Evolutionary conservation across 2,113 vertebrate genomes (phyloP), one percentile per base, ranked within the genome.

Genomic region (Thamnaconus septentrionalis): DNA sequence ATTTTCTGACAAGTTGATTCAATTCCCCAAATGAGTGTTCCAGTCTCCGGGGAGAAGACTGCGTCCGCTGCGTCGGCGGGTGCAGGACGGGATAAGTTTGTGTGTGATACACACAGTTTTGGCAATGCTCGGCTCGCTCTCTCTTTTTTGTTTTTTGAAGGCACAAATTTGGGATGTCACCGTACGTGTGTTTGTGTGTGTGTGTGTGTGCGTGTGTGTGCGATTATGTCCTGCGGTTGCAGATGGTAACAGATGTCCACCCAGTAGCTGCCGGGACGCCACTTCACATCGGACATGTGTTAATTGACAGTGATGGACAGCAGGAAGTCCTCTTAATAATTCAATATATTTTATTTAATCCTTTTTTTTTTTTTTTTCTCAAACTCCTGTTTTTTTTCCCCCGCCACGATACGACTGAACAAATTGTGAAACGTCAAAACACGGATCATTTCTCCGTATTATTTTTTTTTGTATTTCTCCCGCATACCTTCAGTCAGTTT

Each of bases 261-360:
- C 71, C 85, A 81, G 84, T 87, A 79, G 77, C 86, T 87, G 81
- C 73, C 85, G 83, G 84, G 83, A 86, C 81, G 64, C 71, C 81
- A 76, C 81, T 87, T 90, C 87, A 88, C 86, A 84, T 79, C 78
- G 79, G 85, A 84, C 87, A 88, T 76, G 81, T 83, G 86, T 89
- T 89, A 89, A 90, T 80, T 91, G 90, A 92, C 90, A 91, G 82
- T 90, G 91, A 92, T 85, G 87, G 91, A 91, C 91, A 90, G 85
- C 89, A 87, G 90, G 89, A 85, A 88, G 88, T 86, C 84, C 81
- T 78, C 88, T 90, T 87, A 91, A 91, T 91, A 90, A 91, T 91
- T 88, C 82, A 87, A 82, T 87, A 88, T 87, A 87, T 90, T 87
- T 88, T 74, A 90, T 89, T 91, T 75, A 67, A 71, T 79, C 67